Evolutionary conservation across 1,140 invertebrate genomes (phyloP).

Genomic region (Aphidius ervi): DNA sequence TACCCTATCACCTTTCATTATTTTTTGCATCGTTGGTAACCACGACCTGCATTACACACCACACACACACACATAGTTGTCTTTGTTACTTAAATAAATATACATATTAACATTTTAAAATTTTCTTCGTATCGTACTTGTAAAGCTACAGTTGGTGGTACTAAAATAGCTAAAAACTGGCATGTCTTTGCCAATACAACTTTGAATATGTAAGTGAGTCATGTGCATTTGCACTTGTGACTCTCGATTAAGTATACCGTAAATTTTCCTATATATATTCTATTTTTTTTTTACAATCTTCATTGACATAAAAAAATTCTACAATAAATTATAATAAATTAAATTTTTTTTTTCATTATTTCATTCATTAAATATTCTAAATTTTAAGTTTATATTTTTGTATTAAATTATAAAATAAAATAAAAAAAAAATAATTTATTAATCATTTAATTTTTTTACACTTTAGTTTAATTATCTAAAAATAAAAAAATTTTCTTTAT

Average conservation of each 20-base stretch:
- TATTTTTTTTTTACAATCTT: background rate
- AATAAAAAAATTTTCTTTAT: no score
- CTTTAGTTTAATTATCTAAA: no score
- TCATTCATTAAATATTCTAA: no score
- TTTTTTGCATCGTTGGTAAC: constrained; percentile 36
- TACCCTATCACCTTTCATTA: constrained; percentile 26
- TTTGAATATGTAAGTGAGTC: constrained; percentile 11
- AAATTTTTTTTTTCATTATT: no score
- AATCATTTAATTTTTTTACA: no score
- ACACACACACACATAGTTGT: background rate
- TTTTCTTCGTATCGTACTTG: background rate
- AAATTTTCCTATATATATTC: background rate
- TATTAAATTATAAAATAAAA: no score
- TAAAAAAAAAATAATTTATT: no score
- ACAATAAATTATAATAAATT: background rate
- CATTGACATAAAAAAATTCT: background rate
- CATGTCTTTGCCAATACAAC: constrained; percentile 18
- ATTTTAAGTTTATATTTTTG: no score
- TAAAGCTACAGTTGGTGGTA: constrained; percentile 5
- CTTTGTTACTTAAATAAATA: background rate
- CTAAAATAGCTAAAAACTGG: constrained; percentile 18
- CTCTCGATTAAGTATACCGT: background rate
- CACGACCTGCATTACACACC: constrained; percentile 42
- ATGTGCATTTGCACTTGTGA: constrained; percentile 12
- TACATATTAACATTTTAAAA: constrained; percentile 20